phyloP scores from a whole-genome alignment of 2,113 vertebrate genomes.

The Brachyhypopomus occidentalis region DNA sequence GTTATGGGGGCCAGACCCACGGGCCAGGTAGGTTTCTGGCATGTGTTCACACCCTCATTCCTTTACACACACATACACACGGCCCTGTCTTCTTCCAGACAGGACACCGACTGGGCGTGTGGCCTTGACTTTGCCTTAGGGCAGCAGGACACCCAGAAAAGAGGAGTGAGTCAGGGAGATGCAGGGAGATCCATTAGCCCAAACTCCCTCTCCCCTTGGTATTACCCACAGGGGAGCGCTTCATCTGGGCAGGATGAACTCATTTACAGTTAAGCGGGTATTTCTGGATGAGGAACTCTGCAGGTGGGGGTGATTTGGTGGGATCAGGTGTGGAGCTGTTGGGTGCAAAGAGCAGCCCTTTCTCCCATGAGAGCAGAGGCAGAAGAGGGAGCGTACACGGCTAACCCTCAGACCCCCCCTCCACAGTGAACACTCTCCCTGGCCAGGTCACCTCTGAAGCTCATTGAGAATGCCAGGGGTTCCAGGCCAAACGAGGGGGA shows the following conservation, averaged over 20 bases:
- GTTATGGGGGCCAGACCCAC: conserved; percentile 3
- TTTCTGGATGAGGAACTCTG: not conserved
- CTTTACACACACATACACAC: conserved; percentile 29
- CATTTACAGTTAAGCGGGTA: conserved; percentile 47
- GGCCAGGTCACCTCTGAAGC: conserved; percentile 24
- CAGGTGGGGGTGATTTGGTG: conserved; percentile 41
- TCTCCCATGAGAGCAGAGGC: not conserved
- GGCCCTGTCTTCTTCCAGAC: conserved; percentile 41
- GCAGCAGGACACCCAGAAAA: conserved; percentile 47
- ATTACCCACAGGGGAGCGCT: conserved; percentile 36
- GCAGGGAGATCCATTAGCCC: conserved; percentile 68
- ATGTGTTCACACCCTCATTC: conserved; percentile 35
- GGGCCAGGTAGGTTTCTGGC: conserved; percentile 9
- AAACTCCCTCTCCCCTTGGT: conserved; percentile 46
- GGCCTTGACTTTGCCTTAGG: conserved; percentile 71
- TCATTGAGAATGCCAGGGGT: conserved; percentile 3
- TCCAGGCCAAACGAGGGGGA: conserved; percentile 30
- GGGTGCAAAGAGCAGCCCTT: not conserved
- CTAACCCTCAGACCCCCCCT: conserved; percentile 25
- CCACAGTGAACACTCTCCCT: not conserved
- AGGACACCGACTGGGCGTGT: conserved; percentile 32
- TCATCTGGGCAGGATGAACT: conserved; percentile 47
- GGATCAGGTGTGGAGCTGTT: conserved; percentile 26
- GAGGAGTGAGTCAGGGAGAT: conserved; percentile 44
- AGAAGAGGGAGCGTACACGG: conserved; percentile 37